These are phyloP conservation scores for Scylla paramamosain DNA, from an alignment of 1,140 invertebrate genomes.

Conservation along the genomic window DNA sequence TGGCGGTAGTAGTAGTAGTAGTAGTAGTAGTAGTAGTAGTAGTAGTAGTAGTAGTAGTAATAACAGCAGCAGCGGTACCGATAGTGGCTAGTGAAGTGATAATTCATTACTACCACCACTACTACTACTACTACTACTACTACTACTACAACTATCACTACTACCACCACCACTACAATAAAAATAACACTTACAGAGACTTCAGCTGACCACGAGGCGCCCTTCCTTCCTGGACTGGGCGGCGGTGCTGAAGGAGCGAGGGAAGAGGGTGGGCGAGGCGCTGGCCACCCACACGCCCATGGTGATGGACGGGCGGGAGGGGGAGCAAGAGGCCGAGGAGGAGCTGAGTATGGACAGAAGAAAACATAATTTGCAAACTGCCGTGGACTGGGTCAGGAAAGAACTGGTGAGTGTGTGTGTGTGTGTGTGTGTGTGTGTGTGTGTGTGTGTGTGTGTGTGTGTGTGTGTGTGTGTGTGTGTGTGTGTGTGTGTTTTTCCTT, in stretches of 20 bases:
- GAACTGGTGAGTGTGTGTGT: slow-evolving; percentile 58
- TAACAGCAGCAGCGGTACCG: not conserved
- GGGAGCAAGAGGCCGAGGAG: slow-evolving; percentile 53
- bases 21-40: not conserved
- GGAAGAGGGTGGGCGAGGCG: slow-evolving; percentile 24
- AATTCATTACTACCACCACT: too few relatives aligned
- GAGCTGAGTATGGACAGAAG: slow-evolving; percentile 43
- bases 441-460: too few relatives aligned
- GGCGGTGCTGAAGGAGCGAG: slow-evolving; percentile 28
- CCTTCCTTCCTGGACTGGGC: slow-evolving; percentile 66
- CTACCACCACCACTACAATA: not conserved
- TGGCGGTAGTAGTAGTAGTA: slow-evolving; percentile 1
- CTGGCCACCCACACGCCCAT: slow-evolving; percentile 52
- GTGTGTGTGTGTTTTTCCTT: too few relatives aligned
- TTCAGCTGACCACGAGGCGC: slow-evolving; percentile 58
- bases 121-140: not conserved
- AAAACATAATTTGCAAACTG: slow-evolving; percentile 61
- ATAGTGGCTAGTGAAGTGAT: too few relatives aligned
- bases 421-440: not conserved
- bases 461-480: too few relatives aligned
- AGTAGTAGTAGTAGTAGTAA: not conserved
- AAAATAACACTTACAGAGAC: slow-evolving; percentile 51
- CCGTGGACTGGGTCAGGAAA: slow-evolving; percentile 64
- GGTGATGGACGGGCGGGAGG: slow-evolving; percentile 44
- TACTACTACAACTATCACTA: not conserved